These are phyloP conservation scores for Petrocephalus sullivani DNA, from an alignment of 2,797 vertebrate species.

Conservation along the genomic window DNA sequence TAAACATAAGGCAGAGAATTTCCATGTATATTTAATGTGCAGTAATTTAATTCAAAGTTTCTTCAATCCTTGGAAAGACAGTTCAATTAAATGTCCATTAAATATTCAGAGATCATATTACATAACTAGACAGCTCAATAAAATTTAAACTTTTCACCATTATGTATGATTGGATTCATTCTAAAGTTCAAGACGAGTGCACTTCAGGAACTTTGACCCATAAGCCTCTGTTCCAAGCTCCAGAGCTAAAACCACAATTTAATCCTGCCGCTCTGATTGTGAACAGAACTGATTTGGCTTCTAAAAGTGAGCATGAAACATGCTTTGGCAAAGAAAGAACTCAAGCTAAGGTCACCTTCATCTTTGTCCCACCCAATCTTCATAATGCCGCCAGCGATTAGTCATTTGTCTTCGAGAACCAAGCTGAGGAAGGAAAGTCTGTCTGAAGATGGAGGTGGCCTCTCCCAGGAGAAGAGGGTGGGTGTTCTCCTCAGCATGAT, in stretches of 20 bases:
- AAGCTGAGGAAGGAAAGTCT: neutral
- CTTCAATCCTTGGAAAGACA: neutral
- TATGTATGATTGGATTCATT: neutral
- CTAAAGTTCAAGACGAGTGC: neutral
- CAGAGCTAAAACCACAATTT: neutral
- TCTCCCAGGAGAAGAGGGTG: neutral
- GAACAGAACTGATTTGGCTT: neutral
- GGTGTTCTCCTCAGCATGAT: neutral
- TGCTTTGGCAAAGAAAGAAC: neutral
- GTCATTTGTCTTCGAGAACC: neutral
- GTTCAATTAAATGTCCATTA: neutral
- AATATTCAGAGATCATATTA: neutral
- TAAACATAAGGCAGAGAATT: neutral
- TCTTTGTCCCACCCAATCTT: neutral
- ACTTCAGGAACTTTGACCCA: neutral
- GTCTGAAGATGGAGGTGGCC: neutral
- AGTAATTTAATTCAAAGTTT: neutral
- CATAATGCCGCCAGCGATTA: neutral
- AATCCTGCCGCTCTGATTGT: too few species aligned
- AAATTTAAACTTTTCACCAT: neutral
- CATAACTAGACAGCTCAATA: neutral
- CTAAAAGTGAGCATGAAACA: neutral
- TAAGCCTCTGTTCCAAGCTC: neutral
- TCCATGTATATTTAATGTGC: neutral
- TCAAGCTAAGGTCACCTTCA: constrained; percentile 8